Conservation (phyloP, 2,113 vertebrate species). For the Antechinus flavipes region DNA sequence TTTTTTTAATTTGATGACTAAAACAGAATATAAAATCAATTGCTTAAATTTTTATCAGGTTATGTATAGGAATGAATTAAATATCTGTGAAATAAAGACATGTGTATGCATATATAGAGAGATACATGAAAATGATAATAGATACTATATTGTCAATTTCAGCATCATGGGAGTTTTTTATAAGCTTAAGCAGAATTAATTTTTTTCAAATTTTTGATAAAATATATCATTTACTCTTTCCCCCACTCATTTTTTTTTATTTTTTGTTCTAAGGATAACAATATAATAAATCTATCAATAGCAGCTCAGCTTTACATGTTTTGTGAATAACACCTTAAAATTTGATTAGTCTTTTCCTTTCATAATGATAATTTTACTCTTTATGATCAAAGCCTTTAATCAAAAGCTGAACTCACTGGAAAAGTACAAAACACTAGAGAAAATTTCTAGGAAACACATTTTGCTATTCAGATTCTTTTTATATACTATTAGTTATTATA, state of each 20-base stretch:
- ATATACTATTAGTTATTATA: not conserved
- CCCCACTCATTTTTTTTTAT: constrained; percentile 5
- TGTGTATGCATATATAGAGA: not conserved
- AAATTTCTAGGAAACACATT: not conserved
- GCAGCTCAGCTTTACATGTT: constrained; percentile 1
- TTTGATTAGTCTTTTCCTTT: not conserved
- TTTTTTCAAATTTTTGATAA: not conserved
- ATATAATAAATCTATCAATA: not conserved
- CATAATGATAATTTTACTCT: not conserved
- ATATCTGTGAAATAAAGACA: constrained; percentile 25
- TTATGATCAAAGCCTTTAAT: not conserved
- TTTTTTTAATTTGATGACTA: constrained; percentile 68
- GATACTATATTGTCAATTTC: constrained; percentile 52
- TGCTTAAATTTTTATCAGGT: constrained; percentile 60
- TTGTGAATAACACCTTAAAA: constrained; percentile 13
- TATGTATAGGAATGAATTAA: constrained; percentile 58
- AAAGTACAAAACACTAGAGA: not conserved
- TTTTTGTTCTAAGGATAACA: not conserved
- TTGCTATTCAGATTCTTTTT: not conserved
- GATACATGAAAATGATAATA: constrained; percentile 51
- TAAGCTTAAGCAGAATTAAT: constrained; percentile 37
- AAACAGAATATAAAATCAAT: constrained; percentile 63
- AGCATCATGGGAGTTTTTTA: not conserved
- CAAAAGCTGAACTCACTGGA: not conserved
- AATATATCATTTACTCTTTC: not conserved